Evolutionary conservation across 1,140 invertebrate genomes (phyloP), one percentile per base, ranked within the genome.

Genomic region (Lordiphosa stackelbergi): DNA sequence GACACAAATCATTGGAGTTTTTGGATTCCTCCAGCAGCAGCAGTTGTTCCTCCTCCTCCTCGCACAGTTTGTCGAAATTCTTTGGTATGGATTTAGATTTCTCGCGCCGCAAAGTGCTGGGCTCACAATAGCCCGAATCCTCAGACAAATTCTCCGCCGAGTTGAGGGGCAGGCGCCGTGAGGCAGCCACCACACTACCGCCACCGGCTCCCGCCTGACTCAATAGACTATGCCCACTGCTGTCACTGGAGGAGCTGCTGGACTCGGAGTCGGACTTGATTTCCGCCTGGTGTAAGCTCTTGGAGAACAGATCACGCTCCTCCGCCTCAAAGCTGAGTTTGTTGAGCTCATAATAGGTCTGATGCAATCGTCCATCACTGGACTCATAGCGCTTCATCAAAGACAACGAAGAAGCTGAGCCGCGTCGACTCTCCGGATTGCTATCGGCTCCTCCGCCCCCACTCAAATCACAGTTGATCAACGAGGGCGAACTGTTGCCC

Each of bases 61-160:
- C 86, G 59, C 63, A 84, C 36, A 88, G 83, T 34, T 85, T 86
- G 34, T 87, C 77, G 54, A 89, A 88, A 81, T 89, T 89, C 66
- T 85, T 78, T 54, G 88, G 85, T 55, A 88, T 88, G 42, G 88
- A 90, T 61, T 84, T 88, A 38, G 86, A 88, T 70, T 89, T 89
- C 45, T 71, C 69, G 22, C 84, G 84, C 16, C 86, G 59, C 64
- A 87, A 74, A 48, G 79, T 87, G 45, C 90, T 88, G 54, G 90
- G 90, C 68, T 93, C 92, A 56, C 93, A 92, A 87, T 93, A 94
- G 12, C 93, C 93, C 60, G 92, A 93, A 86, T 94, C 93, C 74
- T 94, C 93, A 68, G 92, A 93, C 36, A 94, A 87, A 89, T 93
- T 94, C 73, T 94, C 93, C 2, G 90, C 90, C 22, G 93, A 93